Base-by-base conservation (phyloP, 92 coral and sea anemone genomes). In the Epizoanthus illoricatus region DNA sequence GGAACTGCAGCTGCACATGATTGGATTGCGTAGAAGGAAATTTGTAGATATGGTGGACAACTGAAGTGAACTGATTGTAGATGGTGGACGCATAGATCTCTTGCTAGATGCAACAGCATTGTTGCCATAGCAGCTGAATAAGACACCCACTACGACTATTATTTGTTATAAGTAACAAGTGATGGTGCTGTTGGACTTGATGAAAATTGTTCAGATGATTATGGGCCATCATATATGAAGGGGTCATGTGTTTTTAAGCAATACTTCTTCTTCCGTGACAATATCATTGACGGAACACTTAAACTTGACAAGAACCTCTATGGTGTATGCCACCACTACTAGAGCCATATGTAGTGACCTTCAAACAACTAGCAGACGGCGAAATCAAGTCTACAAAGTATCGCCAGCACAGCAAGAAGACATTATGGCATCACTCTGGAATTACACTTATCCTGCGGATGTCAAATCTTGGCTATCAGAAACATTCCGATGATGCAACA, bases 81-180 rank as follows among this genome's bases (percentile, higher is more conserved):
- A 7, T n/a, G 73, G 70, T 23, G 74, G 23, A 20, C 49, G 59
- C 13, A 55, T 65, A 0, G 23, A 62, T 62, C 60, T 21, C 20
- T 7, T 65, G n/a, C 28, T 73, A 23, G 62, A 65, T 17, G 49
- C 4, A 73, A 73, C 24, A 81, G 85, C 72, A 69, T 69, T 69
- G 85, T 70, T 8, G 85, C 79, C 8, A 81, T 81, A 54, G 85
- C 85, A 54, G 85, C 85, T 23, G 76, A 52, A 12, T 70, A 81
- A 2, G 85, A 81, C 47, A 19, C 64, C 21, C 23, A 5, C 36
- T 81, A 17, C 55, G 85, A 81, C 45, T 69, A 66, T 8, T 81
- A 81, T 16, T 36, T 81, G 12, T 17, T 69, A 4, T 16, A 68
- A 33, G 76, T 81, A 11, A 49, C 23, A 6, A 66, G 65, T 69